Conservation (phyloP, 2,113 vertebrate genomes). For the Glaucomys volans region DNA sequence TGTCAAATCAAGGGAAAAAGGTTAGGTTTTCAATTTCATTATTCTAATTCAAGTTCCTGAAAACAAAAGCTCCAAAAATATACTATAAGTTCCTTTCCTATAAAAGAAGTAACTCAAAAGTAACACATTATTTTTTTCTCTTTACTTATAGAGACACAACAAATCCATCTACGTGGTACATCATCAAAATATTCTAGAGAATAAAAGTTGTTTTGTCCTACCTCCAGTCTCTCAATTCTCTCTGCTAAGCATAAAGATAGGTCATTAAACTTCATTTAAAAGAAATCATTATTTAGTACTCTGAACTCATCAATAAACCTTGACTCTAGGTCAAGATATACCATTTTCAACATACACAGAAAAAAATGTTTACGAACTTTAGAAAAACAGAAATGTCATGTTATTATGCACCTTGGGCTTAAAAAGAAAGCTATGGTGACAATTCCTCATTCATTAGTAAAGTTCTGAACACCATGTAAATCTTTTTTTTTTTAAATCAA, state of each 20-base stretch:
- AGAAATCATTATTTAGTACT: not conserved
- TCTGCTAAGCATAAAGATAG: not conserved
- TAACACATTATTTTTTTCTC: conserved; percentile 16
- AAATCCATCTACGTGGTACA: not conserved
- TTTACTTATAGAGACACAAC: conserved; percentile 37
- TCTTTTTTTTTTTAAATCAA: not conserved
- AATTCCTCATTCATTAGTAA: conserved; percentile 14
- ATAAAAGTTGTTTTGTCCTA: not conserved
- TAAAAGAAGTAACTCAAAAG: not conserved
- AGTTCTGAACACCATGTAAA: not conserved
- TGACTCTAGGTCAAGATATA: not conserved
- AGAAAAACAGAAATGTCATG: conserved; percentile 34
- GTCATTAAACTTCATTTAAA: not conserved
- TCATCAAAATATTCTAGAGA: conserved; percentile 25
- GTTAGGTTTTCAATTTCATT: not conserved
- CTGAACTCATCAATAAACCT: conserved; percentile 30
- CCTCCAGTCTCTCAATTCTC: not conserved
- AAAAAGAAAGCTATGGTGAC: not conserved
- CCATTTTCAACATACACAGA: not conserved
- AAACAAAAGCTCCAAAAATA: not conserved
- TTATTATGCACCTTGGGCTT: not conserved
- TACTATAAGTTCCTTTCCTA: not conserved
- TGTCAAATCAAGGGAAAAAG: not conserved
- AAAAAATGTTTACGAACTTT: not conserved
- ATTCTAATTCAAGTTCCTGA: conserved; percentile 37